Evolutionary conservation across 2,113 vertebrate genomes (phyloP).

Genomic region (Salvelinus alpinus): DNA sequence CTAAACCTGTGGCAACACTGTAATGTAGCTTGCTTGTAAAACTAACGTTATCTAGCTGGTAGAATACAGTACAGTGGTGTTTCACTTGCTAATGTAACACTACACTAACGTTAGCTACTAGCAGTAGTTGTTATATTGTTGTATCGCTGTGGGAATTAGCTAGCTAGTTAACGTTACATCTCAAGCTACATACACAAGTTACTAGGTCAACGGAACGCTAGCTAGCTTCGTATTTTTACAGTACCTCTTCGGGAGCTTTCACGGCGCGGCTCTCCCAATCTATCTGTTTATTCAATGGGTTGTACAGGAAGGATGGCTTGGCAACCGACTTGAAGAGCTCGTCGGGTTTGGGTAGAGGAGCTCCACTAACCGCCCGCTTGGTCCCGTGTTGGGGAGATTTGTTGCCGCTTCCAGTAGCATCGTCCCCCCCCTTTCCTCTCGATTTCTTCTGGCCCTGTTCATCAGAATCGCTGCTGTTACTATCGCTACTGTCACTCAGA

Average conservation of each 20-base stretch:
- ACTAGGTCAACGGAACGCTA: too few species aligned
- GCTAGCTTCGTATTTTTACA: conserved; percentile 3
- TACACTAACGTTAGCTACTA: too few species aligned
- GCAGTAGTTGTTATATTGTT: too few species aligned
- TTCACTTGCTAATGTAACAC: too few species aligned
- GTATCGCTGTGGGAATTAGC: too few species aligned
- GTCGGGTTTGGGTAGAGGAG: conserved; percentile 80
- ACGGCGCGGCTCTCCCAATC: conserved; percentile 91
- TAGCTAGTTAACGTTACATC: too few species aligned
- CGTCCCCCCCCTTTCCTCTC: conserved; percentile 50
- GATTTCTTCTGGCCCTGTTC: conserved; percentile 53
- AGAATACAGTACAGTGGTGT: too few species aligned
- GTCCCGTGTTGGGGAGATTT: conserved; percentile 47
- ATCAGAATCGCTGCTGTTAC: conserved; percentile 70
- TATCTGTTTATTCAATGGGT: conserved; percentile 88
- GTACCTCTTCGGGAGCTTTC: conserved; percentile 89
- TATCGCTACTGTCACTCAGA: conserved; percentile 69
- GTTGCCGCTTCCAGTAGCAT: background rate
- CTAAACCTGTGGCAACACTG: too few species aligned
- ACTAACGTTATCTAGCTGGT: too few species aligned
- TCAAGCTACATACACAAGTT: too few species aligned
- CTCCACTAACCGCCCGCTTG: conserved; percentile 51
- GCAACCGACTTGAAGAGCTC: conserved; percentile 87
- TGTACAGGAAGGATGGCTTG: conserved; percentile 89
- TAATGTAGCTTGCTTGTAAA: too few species aligned